Evolutionary conservation across 2,113 vertebrate species (phyloP).

Genomic region (Amia ocellicauda): DNA sequence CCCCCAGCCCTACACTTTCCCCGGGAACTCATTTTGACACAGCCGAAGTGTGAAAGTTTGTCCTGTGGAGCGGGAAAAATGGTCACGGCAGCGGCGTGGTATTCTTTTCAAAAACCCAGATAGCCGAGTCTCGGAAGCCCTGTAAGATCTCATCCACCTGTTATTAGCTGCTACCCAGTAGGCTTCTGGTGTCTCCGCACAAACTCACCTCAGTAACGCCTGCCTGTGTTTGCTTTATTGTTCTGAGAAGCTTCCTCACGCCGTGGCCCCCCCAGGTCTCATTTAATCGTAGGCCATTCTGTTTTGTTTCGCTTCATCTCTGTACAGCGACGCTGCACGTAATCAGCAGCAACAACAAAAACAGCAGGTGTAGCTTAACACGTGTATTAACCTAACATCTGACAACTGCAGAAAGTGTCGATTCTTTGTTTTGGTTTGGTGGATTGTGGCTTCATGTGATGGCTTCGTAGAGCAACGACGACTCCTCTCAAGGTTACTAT

Average conservation of each 20-base stretch:
- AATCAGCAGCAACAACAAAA: not conserved
- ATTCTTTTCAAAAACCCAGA: not conserved
- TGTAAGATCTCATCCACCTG: not conserved
- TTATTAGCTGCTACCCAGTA: not conserved
- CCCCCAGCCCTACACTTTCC: not conserved
- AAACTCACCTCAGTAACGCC: not conserved
- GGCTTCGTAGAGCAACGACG: not conserved
- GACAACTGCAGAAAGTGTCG: no score
- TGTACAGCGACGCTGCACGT: slow-evolving; percentile 2
- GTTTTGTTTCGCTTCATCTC: slow-evolving; percentile 7
- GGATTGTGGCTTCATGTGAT: not conserved
- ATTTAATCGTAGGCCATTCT: not conserved
- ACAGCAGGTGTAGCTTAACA: not conserved
- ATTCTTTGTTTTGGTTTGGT: no score
- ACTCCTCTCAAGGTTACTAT: not conserved
- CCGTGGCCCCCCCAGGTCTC: no score
- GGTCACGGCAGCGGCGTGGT: not conserved
- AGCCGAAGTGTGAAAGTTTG: not conserved
- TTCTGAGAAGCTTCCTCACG: no score
- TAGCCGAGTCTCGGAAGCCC: not conserved
- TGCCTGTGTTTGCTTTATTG: not conserved
- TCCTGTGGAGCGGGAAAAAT: not conserved
- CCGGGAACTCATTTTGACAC: not conserved
- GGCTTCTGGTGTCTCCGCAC: not conserved
- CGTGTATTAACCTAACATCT: not conserved